These are phyloP conservation scores for Lathronympha strigana DNA, from an alignment of 2,888 invertebrate species.

Conservation along the genomic window DNA sequence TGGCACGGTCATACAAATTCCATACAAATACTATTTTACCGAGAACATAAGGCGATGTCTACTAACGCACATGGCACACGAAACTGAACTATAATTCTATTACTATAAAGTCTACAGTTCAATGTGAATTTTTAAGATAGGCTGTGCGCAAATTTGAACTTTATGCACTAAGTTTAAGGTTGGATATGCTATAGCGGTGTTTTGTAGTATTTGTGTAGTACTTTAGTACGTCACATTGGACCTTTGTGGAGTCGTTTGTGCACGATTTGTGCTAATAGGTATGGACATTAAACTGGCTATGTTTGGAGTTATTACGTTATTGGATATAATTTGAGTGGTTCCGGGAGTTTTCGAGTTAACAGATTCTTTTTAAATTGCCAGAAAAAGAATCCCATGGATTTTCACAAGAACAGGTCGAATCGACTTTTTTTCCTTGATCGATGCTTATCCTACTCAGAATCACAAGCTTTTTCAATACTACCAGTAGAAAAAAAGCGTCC, in stretches of 20 bases:
- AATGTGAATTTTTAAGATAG: neutral
- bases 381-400: too few relatives aligned
- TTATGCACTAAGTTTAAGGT: neutral
- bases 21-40: conserved; percentile 7
- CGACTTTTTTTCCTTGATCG: too few relatives aligned
- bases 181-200: neutral
- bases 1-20: conserved; percentile 19
- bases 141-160: neutral
- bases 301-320: conserved; percentile 14
- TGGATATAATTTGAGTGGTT: conserved; percentile 2
- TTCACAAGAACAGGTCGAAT: too few relatives aligned
- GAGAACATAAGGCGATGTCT: neutral
- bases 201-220: neutral
- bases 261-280: conserved; percentile 21
- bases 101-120: neutral
- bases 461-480: too few relatives aligned
- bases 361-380: too few relatives aligned
- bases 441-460: too few relatives aligned
- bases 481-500: too few relatives aligned
- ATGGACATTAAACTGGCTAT: conserved; percentile 20
- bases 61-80: neutral
- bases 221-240: conserved; percentile 6
- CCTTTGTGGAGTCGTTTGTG: neutral
- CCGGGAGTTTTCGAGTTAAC: too few relatives aligned
- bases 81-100: neutral